Conservation (phyloP, 64 coral and sea anemone genomes). For the Dendrophyllia cribrosa region DNA sequence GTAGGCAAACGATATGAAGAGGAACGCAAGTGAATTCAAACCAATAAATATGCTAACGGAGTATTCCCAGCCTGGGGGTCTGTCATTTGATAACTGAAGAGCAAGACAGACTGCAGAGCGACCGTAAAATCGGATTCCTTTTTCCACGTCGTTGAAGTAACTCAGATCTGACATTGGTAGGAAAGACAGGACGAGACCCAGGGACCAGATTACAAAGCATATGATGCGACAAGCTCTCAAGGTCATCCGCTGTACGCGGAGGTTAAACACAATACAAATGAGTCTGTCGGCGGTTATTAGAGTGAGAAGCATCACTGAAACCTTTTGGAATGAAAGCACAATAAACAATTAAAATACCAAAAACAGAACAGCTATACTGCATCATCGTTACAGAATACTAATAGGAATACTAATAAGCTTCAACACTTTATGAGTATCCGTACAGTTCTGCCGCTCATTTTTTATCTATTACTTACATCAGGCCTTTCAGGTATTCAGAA, state of each 20-base stretch:
- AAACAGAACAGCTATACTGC: no score
- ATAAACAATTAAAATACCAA: no score
- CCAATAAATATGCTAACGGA: slow-evolving; percentile 38
- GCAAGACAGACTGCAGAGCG: slow-evolving; percentile 49
- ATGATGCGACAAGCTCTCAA: not conserved
- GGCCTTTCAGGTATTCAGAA: no score
- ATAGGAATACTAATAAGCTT: no score
- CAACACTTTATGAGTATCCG: no score
- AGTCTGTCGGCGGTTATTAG: slow-evolving; percentile 62
- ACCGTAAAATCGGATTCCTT: slow-evolving; percentile 31
- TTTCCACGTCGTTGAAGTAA: slow-evolving; percentile 24
- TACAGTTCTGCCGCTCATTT: no score
- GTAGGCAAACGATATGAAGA: slow-evolving; percentile 29
- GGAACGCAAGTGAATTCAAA: slow-evolving; percentile 29
- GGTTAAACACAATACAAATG: slow-evolving; percentile 51
- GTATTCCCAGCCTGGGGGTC: slow-evolving; percentile 41
- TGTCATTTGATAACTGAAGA: slow-evolving; percentile 37
- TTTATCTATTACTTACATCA: no score
- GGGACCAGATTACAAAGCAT: not conserved
- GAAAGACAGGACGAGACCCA: slow-evolving; percentile 29
- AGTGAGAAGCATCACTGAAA: slow-evolving; percentile 43
- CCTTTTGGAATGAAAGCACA: not conserved
- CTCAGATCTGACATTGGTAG: slow-evolving; percentile 18
- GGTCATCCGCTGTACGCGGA: slow-evolving; percentile 2
- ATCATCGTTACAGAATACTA: no score